Evolutionary conservation across 2,888 invertebrate species (phyloP), one percentile per base, ranked within the genome.

Genomic region (Copidosoma aretas): DNA sequence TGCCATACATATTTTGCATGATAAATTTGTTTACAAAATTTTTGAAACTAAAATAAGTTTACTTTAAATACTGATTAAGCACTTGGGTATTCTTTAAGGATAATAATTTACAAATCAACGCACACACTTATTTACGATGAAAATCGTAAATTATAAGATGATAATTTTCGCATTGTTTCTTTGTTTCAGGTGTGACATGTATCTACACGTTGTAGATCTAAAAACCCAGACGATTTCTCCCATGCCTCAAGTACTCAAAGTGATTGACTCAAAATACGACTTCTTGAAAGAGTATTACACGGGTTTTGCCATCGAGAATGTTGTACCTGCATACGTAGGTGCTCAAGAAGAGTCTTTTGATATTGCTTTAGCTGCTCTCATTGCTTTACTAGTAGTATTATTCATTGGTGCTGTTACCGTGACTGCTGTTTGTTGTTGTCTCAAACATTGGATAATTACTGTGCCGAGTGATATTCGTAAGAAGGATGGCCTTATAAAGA

Each of bases 361-460:
- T 84, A 91, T 94, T 24, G 94, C 94, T 0, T 84, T 95, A 49
- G 94, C 93, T 21, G 94, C 94, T 0, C 83, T 95, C 25, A 93
- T 95, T 75, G 95, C 95, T 0, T 85, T 95, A 0, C 86, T 94
- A 15, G 92, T 95, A 62, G 93, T 94, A 8, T 86, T 95, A 0
- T 90, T 94, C 78, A 93, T 95, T 24, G 95, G 95, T 8, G 91
- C 93, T 58, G 90, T 94, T 64, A 93, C 94, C 0, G 93, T 95
- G 75, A 88, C 93, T 66, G 92, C 94, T 12, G 91, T 94, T 8
- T 95, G 95, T 82, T 95, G 94, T 75, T 95, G 95, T 78, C 86
- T 95, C 19, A 91, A 93, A 77, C 93, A 94, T 79, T 94, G 94
- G 93, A 93, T 53, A 4, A 92, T 93, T 49, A 90, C 93, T 58